Conservation (phyloP, 2,113 vertebrate genomes). For the Campylorhamphus procurvoides region DNA sequence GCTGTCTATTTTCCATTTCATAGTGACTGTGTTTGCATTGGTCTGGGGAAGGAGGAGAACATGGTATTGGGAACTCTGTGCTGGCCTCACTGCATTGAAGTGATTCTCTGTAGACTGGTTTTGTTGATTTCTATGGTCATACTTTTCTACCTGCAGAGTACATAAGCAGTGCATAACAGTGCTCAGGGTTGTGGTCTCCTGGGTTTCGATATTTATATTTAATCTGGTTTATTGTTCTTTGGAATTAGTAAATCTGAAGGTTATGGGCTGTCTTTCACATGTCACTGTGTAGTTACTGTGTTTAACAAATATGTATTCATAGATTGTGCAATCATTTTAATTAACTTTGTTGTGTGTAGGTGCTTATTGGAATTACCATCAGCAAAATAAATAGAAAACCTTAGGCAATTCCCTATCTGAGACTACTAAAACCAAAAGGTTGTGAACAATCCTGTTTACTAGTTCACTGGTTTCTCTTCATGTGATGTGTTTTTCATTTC, state of each 20-base stretch:
- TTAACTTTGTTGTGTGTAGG: neutral
- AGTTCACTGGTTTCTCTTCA: neutral
- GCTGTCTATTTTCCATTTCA: neutral
- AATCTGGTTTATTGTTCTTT: neutral
- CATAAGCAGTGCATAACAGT: neutral
- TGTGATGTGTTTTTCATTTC: neutral
- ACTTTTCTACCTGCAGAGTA: neutral
- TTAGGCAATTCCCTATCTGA: neutral
- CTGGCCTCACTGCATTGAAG: neutral
- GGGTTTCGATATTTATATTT: neutral
- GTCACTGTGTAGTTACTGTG: neutral
- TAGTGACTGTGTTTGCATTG: neutral
- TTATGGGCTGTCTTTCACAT: neutral
- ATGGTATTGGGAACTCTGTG: neutral
- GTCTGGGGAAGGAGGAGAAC: neutral
- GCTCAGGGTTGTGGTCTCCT: neutral
- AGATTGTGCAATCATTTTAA: neutral
- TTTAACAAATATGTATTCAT: neutral
- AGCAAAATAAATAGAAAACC: neutral
- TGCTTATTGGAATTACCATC: neutral
- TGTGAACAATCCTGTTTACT: neutral
- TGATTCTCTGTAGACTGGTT: neutral
- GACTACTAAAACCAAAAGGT: neutral
- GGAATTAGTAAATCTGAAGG: neutral
- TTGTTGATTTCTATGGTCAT: neutral